Conservation (phyloP, 1,140 invertebrate species). For the Apis mellifera region Amel_HAv3.1 CM009935.2:766001-766500, state of each 20-base stretch:
- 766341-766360: not conserved
- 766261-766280: no score
- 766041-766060: no score
- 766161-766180: no score
- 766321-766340: not conserved
- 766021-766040: not conserved
- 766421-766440: not conserved
- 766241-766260: no score
- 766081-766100: not conserved
- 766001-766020: not conserved
- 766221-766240: no score
- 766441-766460: constrained; percentile 26
- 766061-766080: not conserved
- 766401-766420: not conserved
- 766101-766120: not conserved
- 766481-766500: not conserved
- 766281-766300: not conserved
- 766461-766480: not conserved
- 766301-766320: not conserved
- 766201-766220: no score
- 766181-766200: no score
- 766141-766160: no score
- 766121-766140: no score
- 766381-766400: not conserved
- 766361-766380: not conserved